Percentiles rank a stretch among this genome's conserved stretches.
These are phyloP conservation scores for Anthophora plumipes DNA, from an alignment of 2,888 invertebrate species.

Conservation along the genomic window DNA sequence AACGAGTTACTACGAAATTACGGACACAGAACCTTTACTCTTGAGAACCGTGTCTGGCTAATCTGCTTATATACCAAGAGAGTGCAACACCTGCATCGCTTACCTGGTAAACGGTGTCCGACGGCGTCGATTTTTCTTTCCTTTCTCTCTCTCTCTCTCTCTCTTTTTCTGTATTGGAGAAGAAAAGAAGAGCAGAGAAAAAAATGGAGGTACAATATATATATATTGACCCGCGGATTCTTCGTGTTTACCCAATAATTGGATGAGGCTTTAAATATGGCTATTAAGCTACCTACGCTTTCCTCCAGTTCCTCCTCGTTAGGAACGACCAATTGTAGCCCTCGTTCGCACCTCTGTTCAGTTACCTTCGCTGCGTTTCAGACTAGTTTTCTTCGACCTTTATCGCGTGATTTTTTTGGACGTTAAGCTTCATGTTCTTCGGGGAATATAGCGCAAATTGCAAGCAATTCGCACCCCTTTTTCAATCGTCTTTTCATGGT, in stretches of 20 bases:
- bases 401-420: slow-evolving; percentile 10
- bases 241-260: slow-evolving; percentile 81
- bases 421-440: not conserved
- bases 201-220: slow-evolving; percentile 20
- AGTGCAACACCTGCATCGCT: slow-evolving; percentile 65
- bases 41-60: slow-evolving; percentile 33
- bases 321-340: slow-evolving; percentile 71
- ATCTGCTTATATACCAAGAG: slow-evolving; percentile 56
- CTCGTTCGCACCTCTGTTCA: slow-evolving; percentile 27
- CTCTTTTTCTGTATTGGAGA: too few relatives aligned
- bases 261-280: slow-evolving; percentile 81
- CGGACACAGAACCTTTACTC: slow-evolving; percentile 36
- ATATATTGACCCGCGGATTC: slow-evolving; percentile 67
- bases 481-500: not conserved
- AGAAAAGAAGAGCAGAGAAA: not conserved
- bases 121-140: slow-evolving; percentile 11
- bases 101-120: slow-evolving; percentile 53
- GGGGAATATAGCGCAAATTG: not conserved
- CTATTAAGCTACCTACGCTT: slow-evolving; percentile 78
- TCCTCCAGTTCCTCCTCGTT: slow-evolving; percentile 72
- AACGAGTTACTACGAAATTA: slow-evolving; percentile 17
- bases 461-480: not conserved
- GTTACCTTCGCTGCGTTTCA: not conserved
- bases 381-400: not conserved
- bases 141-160: too few relatives aligned